phyloP scores from a whole-genome alignment of 2,797 vertebrate genomes.

The Oophaga sylvatica region DNA sequence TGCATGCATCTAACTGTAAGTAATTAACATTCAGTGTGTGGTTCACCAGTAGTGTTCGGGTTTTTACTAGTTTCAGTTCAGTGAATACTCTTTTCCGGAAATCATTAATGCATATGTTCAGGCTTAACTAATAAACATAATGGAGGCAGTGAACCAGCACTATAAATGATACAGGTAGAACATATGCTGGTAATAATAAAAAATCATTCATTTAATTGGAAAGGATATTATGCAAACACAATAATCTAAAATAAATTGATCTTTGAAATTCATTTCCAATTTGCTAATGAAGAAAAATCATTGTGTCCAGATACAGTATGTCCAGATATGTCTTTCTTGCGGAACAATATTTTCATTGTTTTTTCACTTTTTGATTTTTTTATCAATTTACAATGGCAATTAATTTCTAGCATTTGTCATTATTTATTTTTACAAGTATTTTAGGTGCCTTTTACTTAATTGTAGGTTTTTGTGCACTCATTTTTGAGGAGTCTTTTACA shows the following conservation, averaged over 20 bases:
- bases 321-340: no score
- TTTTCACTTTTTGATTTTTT: no score
- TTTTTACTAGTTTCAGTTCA: slow-evolving; percentile 34
- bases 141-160: slow-evolving; percentile 7
- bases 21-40: slow-evolving; percentile 49
- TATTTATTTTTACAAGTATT: no score
- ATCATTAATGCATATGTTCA: slow-evolving; percentile 22
- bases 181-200: background rate
- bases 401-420: no score
- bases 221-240: background rate
- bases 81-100: slow-evolving; percentile 5
- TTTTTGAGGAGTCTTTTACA: no score
- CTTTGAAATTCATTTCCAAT: no score
- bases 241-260: background rate
- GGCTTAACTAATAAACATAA: slow-evolving; percentile 13
- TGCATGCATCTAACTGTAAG: slow-evolving; percentile 44
- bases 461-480: no score
- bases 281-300: no score
- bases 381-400: no score
- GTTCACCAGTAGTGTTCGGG: slow-evolving; percentile 35
- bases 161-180: background rate
- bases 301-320: no score
- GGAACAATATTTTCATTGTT: no score
- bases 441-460: no score
- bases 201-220: background rate